Evolutionary conservation across 2,113 vertebrate species (phyloP), one percentile per base, ranked within the genome.

Genomic region (Emydocephalus ijimae): DNA sequence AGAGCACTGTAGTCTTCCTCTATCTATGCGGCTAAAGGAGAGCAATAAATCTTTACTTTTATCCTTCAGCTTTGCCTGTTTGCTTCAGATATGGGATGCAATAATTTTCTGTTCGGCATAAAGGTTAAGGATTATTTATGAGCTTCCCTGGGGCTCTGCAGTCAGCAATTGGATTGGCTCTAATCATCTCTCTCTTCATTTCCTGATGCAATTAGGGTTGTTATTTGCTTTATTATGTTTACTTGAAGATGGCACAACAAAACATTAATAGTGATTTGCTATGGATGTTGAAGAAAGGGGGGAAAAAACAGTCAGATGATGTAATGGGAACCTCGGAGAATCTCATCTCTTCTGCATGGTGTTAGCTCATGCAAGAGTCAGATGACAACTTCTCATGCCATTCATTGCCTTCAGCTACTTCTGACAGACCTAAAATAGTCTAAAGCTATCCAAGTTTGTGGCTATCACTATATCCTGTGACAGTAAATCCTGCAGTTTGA

Each of bases 161-260:
- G 92, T 34, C 29, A 69, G 45, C 87, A 85, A 57, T 57, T 61
- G 43, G 87, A 92, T 92, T 92, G 91, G 91, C 48, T 89, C 87
- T 57, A 89, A 92, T 92, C 64, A 89, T 89, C 88, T 85, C 88
- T 89, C 91, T 57, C 24, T 92, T 89, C 92, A 56, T 89, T 89
- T 85, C 64, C 69, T 59, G 92, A 59, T 18, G 92, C 92, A 92
- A 89, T 92, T 89, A 89, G 92, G 81, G 64, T 89, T 57, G 92
- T 85, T 85, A 92, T 92, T 92, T 92, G 92, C 92, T 92, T 89
- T 89, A 89, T 92, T 89, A 48, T 92, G 92, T 92, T 92, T 92
- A 85, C 92, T 85, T 89, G 81, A 85, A 69, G 88, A 59, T 34
- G 39, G 87, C 69, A 89, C 88, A 92, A 92, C 88, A 92, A 89